Percentiles rank a stretch among this genome's conserved stretches.
phyloP scores from a whole-genome alignment of 2,888 invertebrate species.

The Seira sanloemensis region DNA sequence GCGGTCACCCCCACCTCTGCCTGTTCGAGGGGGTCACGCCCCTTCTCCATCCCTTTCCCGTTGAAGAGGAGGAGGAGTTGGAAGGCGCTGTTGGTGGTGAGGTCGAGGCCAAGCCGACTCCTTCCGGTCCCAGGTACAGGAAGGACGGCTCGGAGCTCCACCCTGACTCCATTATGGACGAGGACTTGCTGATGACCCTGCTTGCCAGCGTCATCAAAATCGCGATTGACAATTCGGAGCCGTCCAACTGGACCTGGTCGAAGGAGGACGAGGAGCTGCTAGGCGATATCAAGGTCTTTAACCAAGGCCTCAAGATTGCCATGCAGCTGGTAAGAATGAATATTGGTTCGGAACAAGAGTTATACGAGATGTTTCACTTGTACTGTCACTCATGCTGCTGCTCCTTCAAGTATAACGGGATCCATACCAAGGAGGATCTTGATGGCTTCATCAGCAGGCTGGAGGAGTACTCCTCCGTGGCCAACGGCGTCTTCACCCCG shows the following conservation, averaged over 20 bases:
- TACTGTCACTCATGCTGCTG: too few species aligned
- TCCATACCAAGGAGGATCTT: neutral
- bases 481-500: neutral
- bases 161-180: constrained; percentile 9
- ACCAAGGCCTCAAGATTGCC: neutral
- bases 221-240: neutral
- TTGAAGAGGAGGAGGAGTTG: too few species aligned
- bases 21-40: neutral
- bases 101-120: neutral
- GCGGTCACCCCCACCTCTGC: neutral
- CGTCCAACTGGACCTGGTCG: constrained; percentile 1
- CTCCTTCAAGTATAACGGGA: constrained; percentile 16
- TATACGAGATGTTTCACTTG: neutral
- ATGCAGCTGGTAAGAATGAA: constrained; percentile 18
- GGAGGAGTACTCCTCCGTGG: neutral
- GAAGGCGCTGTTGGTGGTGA: neutral
- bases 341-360: neutral
- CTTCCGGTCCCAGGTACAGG: neutral
- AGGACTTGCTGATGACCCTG: neutral
- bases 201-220: constrained; percentile 13
- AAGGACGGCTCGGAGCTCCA: neutral
- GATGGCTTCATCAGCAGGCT: neutral
- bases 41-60: neutral
- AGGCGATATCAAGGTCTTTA: constrained; percentile 7
- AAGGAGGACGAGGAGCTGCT: constrained; percentile 8